These are phyloP conservation scores for Zelleria hepariella DNA, from an alignment of 2,888 invertebrate species.

Conservation along the genomic window DNA sequence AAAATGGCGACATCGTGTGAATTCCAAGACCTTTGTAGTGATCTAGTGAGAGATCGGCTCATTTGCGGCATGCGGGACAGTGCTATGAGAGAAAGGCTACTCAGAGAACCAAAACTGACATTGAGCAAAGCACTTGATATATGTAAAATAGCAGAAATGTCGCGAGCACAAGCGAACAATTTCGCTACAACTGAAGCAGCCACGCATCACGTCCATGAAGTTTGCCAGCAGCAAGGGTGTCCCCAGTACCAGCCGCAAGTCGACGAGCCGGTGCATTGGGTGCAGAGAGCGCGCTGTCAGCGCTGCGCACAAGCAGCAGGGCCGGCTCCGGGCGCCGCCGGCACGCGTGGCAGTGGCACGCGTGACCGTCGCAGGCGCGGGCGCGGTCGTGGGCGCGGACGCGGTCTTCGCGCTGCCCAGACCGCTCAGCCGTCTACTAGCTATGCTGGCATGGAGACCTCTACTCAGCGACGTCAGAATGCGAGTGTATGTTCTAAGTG, in stretches of 20 bases:
- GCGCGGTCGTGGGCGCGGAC: neutral
- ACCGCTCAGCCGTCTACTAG: neutral
- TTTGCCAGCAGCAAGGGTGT: neutral
- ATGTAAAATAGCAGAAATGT: conserved; percentile 1
- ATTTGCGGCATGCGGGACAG: conserved; percentile 3
- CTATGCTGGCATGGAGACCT: neutral
- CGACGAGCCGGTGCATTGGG: neutral
- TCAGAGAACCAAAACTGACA: neutral
- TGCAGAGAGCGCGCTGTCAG: neutral
- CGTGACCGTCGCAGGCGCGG: neutral
- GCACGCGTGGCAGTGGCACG: neutral
- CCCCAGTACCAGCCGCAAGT: neutral
- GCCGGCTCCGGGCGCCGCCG: neutral
- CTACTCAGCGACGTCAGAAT: neutral
- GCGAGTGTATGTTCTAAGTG: conserved; percentile 3
- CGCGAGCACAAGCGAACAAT: neutral
- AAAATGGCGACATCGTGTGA: conserved; percentile 4
- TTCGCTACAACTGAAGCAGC: neutral
- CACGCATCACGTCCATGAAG: neutral
- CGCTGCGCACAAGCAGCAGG: neutral
- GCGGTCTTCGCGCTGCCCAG: neutral
- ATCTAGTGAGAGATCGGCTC: neutral
- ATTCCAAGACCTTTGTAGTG: conserved; percentile 2
- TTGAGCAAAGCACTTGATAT: conserved; percentile 1
- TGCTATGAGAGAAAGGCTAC: conserved; percentile 1